Conservation (phyloP, 2,113 vertebrate species). For the Bostrychus sinensis region DNA sequence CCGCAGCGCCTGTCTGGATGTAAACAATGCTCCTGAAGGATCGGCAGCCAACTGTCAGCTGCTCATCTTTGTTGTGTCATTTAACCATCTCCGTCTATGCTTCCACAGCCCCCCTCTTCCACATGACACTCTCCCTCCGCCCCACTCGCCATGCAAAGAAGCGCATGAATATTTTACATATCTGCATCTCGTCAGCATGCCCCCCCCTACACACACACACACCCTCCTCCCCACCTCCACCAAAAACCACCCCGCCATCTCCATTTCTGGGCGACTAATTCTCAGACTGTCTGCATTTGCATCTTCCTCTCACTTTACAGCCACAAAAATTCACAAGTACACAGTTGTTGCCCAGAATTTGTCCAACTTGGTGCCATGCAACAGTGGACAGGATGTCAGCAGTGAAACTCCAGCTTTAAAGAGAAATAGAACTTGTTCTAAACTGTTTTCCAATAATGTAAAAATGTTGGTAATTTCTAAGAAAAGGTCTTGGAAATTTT, state of each 20-base stretch:
- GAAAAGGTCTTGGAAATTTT: no score
- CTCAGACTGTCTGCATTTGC: slow-evolving; percentile 98
- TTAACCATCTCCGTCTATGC: slow-evolving; percentile 86
- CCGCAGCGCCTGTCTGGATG: slow-evolving; percentile 89
- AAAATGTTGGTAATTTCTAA: no score
- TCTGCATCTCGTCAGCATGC: slow-evolving; percentile 84
- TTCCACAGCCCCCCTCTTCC: slow-evolving; percentile 54
- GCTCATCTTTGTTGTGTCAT: slow-evolving; percentile 99
- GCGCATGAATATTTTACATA: slow-evolving; percentile 99
- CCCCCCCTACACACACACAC: slow-evolving; percentile 17
- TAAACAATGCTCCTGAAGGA: slow-evolving; percentile 92
- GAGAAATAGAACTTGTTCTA: no score
- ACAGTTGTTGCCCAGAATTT: slow-evolving; percentile 53
- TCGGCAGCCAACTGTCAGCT: slow-evolving; percentile 97
- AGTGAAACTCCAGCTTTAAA: no score
- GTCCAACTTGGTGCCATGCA: slow-evolving; percentile 74
- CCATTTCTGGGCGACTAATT: slow-evolving; percentile 98
- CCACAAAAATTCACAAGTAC: slow-evolving; percentile 18
- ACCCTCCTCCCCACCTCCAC: no score
- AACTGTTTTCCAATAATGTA: no score
- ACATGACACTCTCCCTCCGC: slow-evolving; percentile 73
- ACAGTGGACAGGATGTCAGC: slow-evolving; percentile 87
- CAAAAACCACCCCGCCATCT: slow-evolving; percentile 53
- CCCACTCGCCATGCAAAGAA: slow-evolving; percentile 79
- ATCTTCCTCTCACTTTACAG: slow-evolving; percentile 78